These are phyloP conservation scores for Gryllus longicercus DNA, from an alignment of 2,888 invertebrate genomes.

Conservation along the genomic window DNA sequence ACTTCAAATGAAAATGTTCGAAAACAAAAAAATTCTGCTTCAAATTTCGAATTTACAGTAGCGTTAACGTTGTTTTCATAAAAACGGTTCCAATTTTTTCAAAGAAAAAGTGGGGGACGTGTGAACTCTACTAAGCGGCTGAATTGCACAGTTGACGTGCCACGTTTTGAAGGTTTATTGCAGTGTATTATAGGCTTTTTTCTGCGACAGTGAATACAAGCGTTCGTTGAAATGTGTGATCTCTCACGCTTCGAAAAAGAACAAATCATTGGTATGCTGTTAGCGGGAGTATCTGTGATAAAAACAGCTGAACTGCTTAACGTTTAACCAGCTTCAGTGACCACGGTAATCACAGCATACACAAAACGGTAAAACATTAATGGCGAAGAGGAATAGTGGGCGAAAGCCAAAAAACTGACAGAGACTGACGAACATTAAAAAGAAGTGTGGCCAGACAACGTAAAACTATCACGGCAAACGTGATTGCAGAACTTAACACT, in stretches of 20 bases:
- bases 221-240: background rate
- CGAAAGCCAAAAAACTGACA: no score
- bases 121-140: no score
- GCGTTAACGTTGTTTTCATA: no score
- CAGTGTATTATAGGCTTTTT: background rate
- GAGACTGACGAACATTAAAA: no score
- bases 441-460: background rate
- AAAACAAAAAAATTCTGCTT: no score
- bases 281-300: background rate
- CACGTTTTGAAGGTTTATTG: background rate
- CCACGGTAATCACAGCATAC: background rate
- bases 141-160: background rate
- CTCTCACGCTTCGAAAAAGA: background rate
- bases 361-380: no score
- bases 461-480: background rate
- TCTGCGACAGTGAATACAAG: background rate
- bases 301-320: background rate
- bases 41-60: no score
- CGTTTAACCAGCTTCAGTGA: background rate
- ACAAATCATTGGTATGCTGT: background rate
- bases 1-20: no score
- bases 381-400: no score
- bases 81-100: no score
- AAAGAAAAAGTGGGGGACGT: no score
- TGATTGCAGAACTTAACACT: background rate